Base-by-base conservation (phyloP, 2,888 invertebrate genomes). In the Amphipyra tragopoginis region DNA sequence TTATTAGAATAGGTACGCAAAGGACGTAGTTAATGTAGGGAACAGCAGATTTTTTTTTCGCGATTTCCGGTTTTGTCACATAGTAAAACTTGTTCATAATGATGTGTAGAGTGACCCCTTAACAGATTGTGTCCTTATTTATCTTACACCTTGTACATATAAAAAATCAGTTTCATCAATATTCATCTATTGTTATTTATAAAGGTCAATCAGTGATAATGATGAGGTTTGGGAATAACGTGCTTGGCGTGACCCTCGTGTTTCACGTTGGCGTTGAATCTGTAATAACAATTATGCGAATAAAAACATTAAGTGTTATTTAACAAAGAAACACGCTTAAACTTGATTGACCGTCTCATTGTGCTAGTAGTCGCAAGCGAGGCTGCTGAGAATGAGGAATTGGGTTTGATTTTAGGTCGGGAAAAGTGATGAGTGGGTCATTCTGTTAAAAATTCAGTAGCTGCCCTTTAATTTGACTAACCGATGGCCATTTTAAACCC, bases 201-300 rank as follows among this genome's bases (percentile, higher is more conserved):
- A 11, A 5, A 52, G 8, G 1, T 21, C 10, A 48, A 58, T 72
- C 13, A 79, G 13, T 73, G 62, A 43, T 75, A 69, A 21, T 72
- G 43, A 21, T 73, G 55, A 13, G 77, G 67, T 53, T 75, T 48
- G 34, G 68, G 75, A 13, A 69, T 56, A 14, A 69, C 60, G 67
- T 83, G 82, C 52, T 69, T 68, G 33, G 79, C 72, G 45, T 82
- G 81, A 36, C 83, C 82, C 42, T 83, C 71, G 29, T 65, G 65
- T 40, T 67, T 66, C 13, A 81, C 80, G 26, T 60, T 60, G 9
- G 78, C 74, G 52, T 78, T 60, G 55, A 79, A 81, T 52, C 81
- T 71, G 21, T 43, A 34, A 54, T 10, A 67, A 57, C 26, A 51
- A 51, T 49, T 34, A 53, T 36, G 15, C n/a, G 14, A 58, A 34